Percentiles rank a stretch among this genome's conserved stretches.
These are phyloP conservation scores for Illadopsis cleaveri DNA, from an alignment of 2,113 vertebrate genomes.

Conservation along the genomic window DNA sequence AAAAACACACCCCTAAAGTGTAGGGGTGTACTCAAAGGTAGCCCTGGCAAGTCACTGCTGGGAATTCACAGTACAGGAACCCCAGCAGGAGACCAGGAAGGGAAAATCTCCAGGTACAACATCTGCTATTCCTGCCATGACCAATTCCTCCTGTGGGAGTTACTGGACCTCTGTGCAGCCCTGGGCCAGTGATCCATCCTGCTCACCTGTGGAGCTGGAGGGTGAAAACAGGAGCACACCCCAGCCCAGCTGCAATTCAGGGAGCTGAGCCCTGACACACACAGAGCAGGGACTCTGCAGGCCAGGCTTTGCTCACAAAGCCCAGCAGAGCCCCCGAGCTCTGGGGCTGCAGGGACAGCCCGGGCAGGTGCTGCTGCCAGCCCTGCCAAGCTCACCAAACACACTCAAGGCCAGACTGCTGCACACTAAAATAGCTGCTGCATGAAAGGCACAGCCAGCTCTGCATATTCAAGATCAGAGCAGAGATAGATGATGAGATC, in stretches of 20 bases:
- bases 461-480: conserved; percentile 61
- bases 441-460: conserved; percentile 50
- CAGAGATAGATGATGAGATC: conserved; percentile 56
- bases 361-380: neutral
- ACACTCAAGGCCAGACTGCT: conserved; percentile 13
- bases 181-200: neutral
- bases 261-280: neutral
- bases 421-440: conserved; percentile 46
- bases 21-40: neutral
- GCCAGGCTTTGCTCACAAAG: neutral
- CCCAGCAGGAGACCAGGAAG: neutral
- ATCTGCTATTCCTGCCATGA: neutral
- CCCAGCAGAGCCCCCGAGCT: neutral
- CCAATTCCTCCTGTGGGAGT: fast-evolving
- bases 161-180: neutral
- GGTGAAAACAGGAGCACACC: neutral
- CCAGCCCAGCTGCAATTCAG: neutral
- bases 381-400: neutral
- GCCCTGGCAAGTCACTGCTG: neutral
- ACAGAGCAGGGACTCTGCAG: neutral
- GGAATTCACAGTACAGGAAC: neutral
- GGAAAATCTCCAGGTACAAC: neutral
- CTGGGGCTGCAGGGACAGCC: neutral
- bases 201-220: neutral
- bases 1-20: neutral